These are phyloP conservation scores for Olivierus martensii DNA, from an alignment of 1,140 invertebrate genomes.

Conservation along the genomic window DNA sequence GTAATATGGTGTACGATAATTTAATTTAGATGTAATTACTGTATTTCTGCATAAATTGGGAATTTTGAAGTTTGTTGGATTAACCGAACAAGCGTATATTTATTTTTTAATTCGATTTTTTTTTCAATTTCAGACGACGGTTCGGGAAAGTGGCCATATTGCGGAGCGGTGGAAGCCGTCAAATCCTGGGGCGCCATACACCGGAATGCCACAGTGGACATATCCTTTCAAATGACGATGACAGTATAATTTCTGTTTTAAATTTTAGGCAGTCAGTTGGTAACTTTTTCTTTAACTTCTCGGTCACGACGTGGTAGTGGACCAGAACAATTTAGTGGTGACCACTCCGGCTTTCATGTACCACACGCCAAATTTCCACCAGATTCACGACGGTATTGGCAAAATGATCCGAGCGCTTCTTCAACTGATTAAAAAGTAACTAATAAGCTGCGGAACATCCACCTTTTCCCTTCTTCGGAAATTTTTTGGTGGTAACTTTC, in stretches of 20 bases:
- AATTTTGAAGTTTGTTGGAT: too few relatives aligned
- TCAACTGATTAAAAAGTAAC: slow-evolving; percentile 20
- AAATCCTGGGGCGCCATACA: slow-evolving; percentile 36
- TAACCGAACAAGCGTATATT: too few relatives aligned
- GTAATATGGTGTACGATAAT: too few relatives aligned
- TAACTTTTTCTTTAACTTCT: background rate
- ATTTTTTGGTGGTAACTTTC: too few relatives aligned
- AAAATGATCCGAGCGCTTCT: slow-evolving; percentile 35
- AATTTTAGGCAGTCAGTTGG: slow-evolving; percentile 23
- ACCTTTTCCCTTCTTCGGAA: too few relatives aligned
- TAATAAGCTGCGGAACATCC: too few relatives aligned
- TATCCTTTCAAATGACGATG: slow-evolving; percentile 27
- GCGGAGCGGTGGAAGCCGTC: slow-evolving; percentile 37
- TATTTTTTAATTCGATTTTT: too few relatives aligned
- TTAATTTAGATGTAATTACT: too few relatives aligned
- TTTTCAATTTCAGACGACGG: slow-evolving; percentile 25
- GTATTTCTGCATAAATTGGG: too few relatives aligned
- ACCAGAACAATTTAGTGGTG: slow-evolving; percentile 38
- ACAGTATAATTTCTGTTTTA: slow-evolving; percentile 23
- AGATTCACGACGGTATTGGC: slow-evolving; percentile 42
- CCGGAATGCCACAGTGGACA: slow-evolving; percentile 30
- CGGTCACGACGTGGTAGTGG: slow-evolving; percentile 33
- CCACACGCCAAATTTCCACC: slow-evolving; percentile 31
- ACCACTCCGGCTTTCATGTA: slow-evolving; percentile 48
- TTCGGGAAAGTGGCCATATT: slow-evolving; percentile 40